phyloP scores from a whole-genome alignment of 2,888 invertebrate species.

The Tineola bisselliella region DNA sequence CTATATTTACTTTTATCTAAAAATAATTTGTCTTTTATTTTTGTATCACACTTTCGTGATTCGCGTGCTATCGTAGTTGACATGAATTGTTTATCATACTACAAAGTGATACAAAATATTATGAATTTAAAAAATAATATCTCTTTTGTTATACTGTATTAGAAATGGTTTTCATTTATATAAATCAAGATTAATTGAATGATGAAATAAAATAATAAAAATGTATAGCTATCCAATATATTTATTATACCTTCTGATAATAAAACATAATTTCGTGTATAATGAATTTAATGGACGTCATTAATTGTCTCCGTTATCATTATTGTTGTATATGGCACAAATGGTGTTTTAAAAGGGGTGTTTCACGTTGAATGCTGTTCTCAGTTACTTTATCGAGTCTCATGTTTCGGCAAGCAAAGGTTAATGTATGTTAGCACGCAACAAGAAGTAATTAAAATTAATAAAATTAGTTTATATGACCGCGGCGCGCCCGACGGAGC shows the following conservation, averaged over 20 bases:
- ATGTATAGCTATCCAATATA: background rate
- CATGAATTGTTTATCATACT: background rate
- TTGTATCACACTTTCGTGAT: background rate
- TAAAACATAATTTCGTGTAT: slow-evolving; percentile 11
- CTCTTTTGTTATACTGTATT: no score
- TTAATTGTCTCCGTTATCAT: slow-evolving; percentile 10
- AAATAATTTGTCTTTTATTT: slow-evolving; percentile 4
- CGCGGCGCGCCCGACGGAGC: slow-evolving; percentile 18
- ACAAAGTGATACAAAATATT: no score
- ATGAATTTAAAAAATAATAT: no score
- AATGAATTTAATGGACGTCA: slow-evolving; percentile 10
- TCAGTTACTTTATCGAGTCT: slow-evolving; percentile 42
- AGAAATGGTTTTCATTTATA: no score
- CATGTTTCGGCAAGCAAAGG: slow-evolving; percentile 48
- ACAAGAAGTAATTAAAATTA: slow-evolving; percentile 60
- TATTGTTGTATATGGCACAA: slow-evolving; percentile 18
- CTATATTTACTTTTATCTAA: slow-evolving; percentile 1
- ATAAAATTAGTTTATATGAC: slow-evolving; percentile 50
- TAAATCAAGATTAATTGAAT: background rate
- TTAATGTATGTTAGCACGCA: slow-evolving; percentile 60
- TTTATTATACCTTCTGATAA: background rate
- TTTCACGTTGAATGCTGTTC: slow-evolving; percentile 29
- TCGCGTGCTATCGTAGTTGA: background rate
- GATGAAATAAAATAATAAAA: background rate
- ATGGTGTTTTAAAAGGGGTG: slow-evolving; percentile 55